These are phyloP conservation scores for Callimorpha dominula DNA, from an alignment of 2,888 invertebrate species.

Conservation along the genomic window DNA sequence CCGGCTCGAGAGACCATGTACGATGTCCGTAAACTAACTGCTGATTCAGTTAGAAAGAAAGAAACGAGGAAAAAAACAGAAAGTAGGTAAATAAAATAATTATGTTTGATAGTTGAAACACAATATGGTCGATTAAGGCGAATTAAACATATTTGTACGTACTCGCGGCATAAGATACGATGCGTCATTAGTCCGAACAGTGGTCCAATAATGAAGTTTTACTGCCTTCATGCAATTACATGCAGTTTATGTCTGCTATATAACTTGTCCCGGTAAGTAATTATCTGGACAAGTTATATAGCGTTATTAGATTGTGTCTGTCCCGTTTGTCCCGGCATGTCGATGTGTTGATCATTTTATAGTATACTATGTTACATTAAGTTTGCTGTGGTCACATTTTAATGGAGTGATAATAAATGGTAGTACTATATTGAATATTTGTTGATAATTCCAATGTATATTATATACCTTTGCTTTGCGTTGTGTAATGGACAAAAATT, in stretches of 20 bases:
- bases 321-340: neutral
- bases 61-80: neutral
- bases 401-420: too few species aligned
- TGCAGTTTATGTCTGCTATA: slow-evolving; percentile 9
- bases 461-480: too few species aligned
- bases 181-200: neutral
- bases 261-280: slow-evolving; percentile 21
- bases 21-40: neutral
- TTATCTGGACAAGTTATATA: neutral
- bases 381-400: too few species aligned
- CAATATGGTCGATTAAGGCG: neutral
- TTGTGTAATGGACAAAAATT: too few species aligned
- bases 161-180: neutral
- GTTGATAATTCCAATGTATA: too few species aligned
- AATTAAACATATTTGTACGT: neutral
- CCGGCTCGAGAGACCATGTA: too few species aligned
- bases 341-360: neutral
- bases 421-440: too few species aligned
- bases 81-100: neutral
- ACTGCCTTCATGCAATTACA: neutral
- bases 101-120: neutral
- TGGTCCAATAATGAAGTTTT: neutral
- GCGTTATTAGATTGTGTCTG: slow-evolving; percentile 33
- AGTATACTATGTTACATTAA: too few species aligned
- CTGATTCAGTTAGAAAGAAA: neutral